These are phyloP conservation scores for Alsophila aescularia DNA, from an alignment of 2,888 invertebrate genomes.

Conservation along the genomic window DNA sequence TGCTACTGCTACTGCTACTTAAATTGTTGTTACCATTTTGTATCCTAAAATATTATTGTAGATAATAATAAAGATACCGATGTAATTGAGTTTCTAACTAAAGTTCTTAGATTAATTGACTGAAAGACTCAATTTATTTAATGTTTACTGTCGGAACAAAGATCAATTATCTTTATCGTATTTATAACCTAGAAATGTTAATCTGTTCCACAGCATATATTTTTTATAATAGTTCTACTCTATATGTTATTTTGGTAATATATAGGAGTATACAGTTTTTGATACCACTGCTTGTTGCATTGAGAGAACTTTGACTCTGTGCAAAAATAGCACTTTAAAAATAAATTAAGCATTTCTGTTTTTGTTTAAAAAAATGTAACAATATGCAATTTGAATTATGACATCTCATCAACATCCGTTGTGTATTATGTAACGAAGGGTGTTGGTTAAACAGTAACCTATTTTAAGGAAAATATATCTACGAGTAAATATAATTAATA, in stretches of 20 bases:
- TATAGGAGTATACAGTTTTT: no score
- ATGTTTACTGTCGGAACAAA: background rate
- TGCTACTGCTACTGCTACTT: slow-evolving; percentile 67
- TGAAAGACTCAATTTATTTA: background rate
- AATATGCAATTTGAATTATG: slow-evolving; percentile 45
- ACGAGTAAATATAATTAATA: slow-evolving; percentile 68
- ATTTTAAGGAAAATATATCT: slow-evolving; percentile 71
- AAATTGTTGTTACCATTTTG: slow-evolving; percentile 66
- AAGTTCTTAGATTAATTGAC: slow-evolving; percentile 4
- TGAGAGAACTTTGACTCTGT: background rate
- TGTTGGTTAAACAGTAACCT: slow-evolving; percentile 81
- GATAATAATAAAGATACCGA: slow-evolving; percentile 53
- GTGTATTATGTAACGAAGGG: slow-evolving; percentile 68
- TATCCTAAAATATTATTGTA: slow-evolving; percentile 58
- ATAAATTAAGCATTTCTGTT: slow-evolving; percentile 7
- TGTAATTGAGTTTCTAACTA: background rate
- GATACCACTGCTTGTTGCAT: background rate
- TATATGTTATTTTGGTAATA: background rate
- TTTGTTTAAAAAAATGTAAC: slow-evolving; percentile 27
- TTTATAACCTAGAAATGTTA: background rate
- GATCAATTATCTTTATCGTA: background rate
- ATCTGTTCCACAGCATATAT: background rate
- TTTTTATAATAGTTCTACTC: no score
- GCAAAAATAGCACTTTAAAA: slow-evolving; percentile 6
- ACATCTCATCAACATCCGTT: slow-evolving; percentile 73